Base-by-base conservation (phyloP, 2,113 vertebrate species). In the Naja naja region DNA sequence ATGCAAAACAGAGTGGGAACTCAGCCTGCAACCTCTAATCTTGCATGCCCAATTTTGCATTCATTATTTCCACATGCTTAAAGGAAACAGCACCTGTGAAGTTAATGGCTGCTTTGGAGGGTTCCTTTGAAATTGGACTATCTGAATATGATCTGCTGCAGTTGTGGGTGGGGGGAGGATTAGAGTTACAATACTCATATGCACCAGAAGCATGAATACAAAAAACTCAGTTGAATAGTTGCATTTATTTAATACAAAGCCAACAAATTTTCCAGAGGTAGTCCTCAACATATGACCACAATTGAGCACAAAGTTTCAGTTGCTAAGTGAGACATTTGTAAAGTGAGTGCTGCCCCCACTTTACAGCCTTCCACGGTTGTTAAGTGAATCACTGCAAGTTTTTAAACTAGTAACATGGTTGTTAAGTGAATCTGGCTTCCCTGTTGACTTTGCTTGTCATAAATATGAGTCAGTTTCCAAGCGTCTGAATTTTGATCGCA, bases 41-140 rank as follows among this genome's bases (percentile, higher is more conserved):
- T 64, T 87, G 81, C 39, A 90, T 74, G 81, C 88, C 89, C 88
- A 87, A 92, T 93, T 93, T 91, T 89, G 55, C 85, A 93, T 91
- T 89, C 54, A 85, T 91, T 85, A 91, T 92, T 94, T 94, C 88
- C 55, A 92, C 91, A 92, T 92, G 74, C 88, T 90, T 89, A 90
- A 86, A 92, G 25, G 56, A 53, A 94, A 94, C 52, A 88, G 93
- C 91, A 92, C 56, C 81, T 94, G 91, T 69, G 91, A 92, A 92
- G 92, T 94, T 89, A 91, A 58, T 89, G 34, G 88, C 81, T 92
- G 39, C 49, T 92, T 87, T 87, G 34, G 87, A 43, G 74, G 74
- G 74, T n/a, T 81, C 52, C 93, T 74, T 94, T 92, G 91, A 92
- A 94, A 92, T 92, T 43, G 45, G 56, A 81, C 81, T 91, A 74